Evolutionary conservation across 1,140 invertebrate species (phyloP).

Genomic region (Eufriesea mexicana): DNA sequence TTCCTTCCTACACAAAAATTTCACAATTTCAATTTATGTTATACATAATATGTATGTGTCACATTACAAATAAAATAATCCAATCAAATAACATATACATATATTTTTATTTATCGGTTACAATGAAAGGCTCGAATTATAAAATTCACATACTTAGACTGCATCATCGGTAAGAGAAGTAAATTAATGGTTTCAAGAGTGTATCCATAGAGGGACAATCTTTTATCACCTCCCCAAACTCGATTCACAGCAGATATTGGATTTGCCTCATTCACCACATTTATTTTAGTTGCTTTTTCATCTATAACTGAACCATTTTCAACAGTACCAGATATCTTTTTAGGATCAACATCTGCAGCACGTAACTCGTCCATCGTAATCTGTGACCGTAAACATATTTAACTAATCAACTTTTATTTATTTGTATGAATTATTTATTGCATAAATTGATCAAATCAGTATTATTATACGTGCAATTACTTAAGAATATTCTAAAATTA

Average conservation of each 20-base stretch:
- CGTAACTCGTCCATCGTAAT: constrained; percentile 88
- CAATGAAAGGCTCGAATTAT: background rate
- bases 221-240: constrained; percentile 89
- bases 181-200: constrained; percentile 97
- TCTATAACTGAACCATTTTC: constrained; percentile 57
- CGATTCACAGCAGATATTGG: constrained; percentile 80
- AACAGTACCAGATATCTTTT: constrained; percentile 55
- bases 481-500: background rate
- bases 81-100: constrained; percentile 29
- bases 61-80: background rate
- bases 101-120: background rate
- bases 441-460: background rate
- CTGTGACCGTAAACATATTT: constrained; percentile 72
- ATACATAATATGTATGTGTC: background rate
- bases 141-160: constrained; percentile 90
- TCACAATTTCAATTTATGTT: background rate
- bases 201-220: constrained; percentile 96
- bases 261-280: constrained; percentile 56
- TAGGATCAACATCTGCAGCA: constrained; percentile 76
- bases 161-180: constrained; percentile 97
- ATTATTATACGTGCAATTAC: background rate
- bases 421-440: background rate
- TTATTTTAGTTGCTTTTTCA: constrained; percentile 58
- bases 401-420: background rate
- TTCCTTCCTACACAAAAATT: constrained; percentile 91